A percentile compares a stretch with the other conserved stretches of the same genome.
Evolutionary conservation across 53 echinoderm and acorn worm species (phyloP).

Genomic region (Paracentrotus lividus): DNA sequence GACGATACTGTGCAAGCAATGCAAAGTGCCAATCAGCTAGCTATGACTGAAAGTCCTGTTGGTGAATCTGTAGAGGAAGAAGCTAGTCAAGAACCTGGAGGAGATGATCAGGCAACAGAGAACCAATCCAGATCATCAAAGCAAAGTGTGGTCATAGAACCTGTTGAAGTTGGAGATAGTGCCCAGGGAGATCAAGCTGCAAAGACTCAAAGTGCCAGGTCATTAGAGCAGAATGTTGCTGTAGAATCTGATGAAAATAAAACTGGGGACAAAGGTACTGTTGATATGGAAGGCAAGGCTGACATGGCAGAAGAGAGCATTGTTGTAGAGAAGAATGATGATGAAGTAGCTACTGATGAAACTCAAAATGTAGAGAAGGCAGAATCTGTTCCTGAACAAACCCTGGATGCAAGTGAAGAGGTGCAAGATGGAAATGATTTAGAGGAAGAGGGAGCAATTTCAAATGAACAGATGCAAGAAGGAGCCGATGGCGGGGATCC

Average conservation of each 20-base stretch:
- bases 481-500: not conserved
- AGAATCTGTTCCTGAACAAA: not conserved
- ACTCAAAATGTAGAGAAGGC: not conserved
- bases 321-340: not conserved
- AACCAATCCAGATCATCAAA: not conserved
- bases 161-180: not conserved
- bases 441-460: not conserved
- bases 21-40: not conserved
- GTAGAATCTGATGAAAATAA: constrained; percentile 14
- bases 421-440: not conserved
- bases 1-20: not conserved
- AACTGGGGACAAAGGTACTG: not conserved
- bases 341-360: not conserved
- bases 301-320: not conserved
- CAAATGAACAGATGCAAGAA: not conserved
- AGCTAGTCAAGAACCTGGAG: not conserved
- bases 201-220: not conserved
- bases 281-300: not conserved
- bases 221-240: constrained; percentile 1
- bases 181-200: not conserved
- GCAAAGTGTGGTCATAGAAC: not conserved
- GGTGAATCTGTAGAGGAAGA: not conserved
- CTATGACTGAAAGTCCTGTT: not conserved
- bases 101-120: not conserved
- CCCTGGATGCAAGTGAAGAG: not conserved